phyloP scores from a whole-genome alignment of 2,113 vertebrate species.

The Telmatochromis bifrenatus region DNA sequence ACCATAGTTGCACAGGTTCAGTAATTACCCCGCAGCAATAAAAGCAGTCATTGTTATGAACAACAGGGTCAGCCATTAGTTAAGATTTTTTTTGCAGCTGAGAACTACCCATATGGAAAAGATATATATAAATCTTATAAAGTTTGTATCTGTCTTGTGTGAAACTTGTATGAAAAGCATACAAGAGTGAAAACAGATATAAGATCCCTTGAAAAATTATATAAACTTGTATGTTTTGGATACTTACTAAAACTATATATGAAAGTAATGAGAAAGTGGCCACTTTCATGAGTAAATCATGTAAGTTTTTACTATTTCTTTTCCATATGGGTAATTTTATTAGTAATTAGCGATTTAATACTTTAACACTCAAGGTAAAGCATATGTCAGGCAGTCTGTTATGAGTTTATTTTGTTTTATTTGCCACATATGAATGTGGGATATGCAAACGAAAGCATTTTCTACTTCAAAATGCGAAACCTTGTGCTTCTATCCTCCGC shows the following conservation, averaged over 20 bases:
- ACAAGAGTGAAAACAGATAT: no score
- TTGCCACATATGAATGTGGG: not conserved
- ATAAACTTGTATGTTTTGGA: no score
- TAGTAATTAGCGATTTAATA: not conserved
- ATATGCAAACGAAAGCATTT: not conserved
- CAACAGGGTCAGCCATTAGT: not conserved
- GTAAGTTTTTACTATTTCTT: not conserved
- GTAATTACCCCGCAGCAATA: not conserved
- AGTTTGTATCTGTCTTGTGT: no score
- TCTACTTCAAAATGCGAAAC: fast-evolving
- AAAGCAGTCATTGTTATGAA: not conserved
- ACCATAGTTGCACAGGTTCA: not conserved
- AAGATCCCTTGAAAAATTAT: no score
- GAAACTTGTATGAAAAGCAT: no score
- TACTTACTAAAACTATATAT: fast-evolving
- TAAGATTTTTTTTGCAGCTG: not conserved
- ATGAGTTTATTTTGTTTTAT: not conserved
- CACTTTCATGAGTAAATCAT: no score
- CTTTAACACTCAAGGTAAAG: not conserved
- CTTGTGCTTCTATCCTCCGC: not conserved
- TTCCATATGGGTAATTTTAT: not conserved
- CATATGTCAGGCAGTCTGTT: not conserved
- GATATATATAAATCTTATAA: fast-evolving
- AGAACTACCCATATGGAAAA: not conserved
- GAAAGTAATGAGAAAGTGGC: no score